Evolutionary conservation across 2,888 invertebrate species (phyloP).

Genomic region (Dendrolimus houi): DNA sequence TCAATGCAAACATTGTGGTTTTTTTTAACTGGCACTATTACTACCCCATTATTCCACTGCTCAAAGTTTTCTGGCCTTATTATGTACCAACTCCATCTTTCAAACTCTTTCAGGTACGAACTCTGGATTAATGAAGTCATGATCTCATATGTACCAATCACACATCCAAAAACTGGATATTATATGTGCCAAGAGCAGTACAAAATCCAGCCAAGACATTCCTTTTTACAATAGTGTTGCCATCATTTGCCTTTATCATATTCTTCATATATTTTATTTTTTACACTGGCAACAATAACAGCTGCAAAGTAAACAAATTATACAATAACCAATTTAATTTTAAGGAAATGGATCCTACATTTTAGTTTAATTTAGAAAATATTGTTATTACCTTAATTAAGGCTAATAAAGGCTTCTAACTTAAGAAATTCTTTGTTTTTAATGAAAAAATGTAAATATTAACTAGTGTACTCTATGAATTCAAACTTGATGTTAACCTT

Average conservation of each 20-base stretch:
- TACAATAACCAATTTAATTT: too few species aligned
- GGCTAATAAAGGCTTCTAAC: too few species aligned
- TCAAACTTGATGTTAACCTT: too few species aligned
- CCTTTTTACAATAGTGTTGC: constrained; percentile 15
- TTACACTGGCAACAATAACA: constrained; percentile 10
- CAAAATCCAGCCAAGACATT: background rate
- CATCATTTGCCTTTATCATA: constrained; percentile 10
- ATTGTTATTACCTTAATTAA: background rate
- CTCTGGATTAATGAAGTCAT: background rate
- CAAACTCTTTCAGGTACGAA: constrained; percentile 1
- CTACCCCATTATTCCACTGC: too few species aligned
- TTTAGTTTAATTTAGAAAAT: constrained; percentile 8
- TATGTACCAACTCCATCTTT: too few species aligned
- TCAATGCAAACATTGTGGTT: too few species aligned
- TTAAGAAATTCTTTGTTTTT: too few species aligned
- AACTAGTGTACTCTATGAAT: too few species aligned
- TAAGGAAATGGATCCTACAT: background rate
- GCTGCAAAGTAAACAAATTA: background rate
- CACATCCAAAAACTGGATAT: background rate
- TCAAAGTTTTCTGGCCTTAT: too few species aligned
- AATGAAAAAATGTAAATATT: too few species aligned
- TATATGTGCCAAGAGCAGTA: background rate
- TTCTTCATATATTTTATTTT: constrained; percentile 19
- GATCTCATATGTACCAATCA: background rate
- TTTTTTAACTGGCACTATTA: too few species aligned